These are phyloP conservation scores for Lacerta bilineata DNA, from an alignment of 2,797 vertebrate species.

Conservation along the genomic window DNA sequence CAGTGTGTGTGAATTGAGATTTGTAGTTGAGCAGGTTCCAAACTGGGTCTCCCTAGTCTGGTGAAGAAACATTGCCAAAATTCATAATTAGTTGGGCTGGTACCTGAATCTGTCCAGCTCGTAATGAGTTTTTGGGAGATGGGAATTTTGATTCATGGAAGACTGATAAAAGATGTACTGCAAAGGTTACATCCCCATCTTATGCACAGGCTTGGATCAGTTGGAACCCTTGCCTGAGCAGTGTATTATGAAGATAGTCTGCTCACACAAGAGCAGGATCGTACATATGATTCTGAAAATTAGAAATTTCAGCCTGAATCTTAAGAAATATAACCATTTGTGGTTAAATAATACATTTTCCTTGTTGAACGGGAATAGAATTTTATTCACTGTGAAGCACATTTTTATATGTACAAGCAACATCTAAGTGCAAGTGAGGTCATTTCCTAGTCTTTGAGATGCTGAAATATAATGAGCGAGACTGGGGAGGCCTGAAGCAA, in stretches of 20 bases:
- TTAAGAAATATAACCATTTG: neutral
- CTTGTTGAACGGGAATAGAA: neutral
- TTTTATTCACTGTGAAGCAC: neutral
- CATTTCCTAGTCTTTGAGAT: neutral
- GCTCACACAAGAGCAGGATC: neutral
- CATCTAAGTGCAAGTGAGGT: neutral
- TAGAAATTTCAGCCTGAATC: neutral
- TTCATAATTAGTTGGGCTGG: too few relatives aligned
- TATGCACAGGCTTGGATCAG: neutral
- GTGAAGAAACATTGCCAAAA: too few relatives aligned
- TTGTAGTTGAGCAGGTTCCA: too few relatives aligned
- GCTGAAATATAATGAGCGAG: slow-evolving; percentile 25
- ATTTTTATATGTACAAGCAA: neutral
- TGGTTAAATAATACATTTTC: neutral
- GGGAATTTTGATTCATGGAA: neutral
- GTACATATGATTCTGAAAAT: neutral
- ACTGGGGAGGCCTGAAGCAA: neutral
- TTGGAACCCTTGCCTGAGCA: too few relatives aligned
- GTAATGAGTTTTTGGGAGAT: neutral
- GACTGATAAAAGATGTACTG: neutral
- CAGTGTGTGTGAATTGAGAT: too few relatives aligned
- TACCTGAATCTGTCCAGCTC: too few relatives aligned
- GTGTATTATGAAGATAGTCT: too few relatives aligned
- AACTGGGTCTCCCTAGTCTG: too few relatives aligned
- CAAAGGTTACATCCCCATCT: neutral